Base-by-base conservation (phyloP, 2,888 invertebrate genomes). In the Acleris emargana region DNA sequence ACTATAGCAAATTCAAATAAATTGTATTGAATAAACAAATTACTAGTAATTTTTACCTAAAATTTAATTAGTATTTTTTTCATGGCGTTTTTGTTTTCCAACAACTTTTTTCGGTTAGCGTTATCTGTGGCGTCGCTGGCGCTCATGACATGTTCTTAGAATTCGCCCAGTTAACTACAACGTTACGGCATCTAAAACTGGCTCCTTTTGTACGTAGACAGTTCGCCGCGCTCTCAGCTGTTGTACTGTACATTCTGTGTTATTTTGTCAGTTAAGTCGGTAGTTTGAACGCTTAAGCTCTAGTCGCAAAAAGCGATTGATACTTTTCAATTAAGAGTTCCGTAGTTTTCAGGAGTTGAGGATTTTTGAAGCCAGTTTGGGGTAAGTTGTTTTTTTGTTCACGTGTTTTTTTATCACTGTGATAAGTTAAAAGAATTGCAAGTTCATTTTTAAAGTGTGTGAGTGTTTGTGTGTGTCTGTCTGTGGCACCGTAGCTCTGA, bases 111-210 rank as follows among this genome's bases (percentile, higher is more conserved):
- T 18, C 7, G 2, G 7, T 20, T 20, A 22, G 0, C 22, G 17
- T 42, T n/a, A 13, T 28, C 17, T n/a, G 18, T 11, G 9, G 42
- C 11, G 6, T 49, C 3, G 28, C 49, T 22, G 57, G 57, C 50
- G 45, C 64, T 64, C 28, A 54, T 60, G 64, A 60, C 64, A 43
- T 58, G 59, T 60, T 64, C 54, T 50, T 59, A 60, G 64, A 66
- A 66, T 61, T 55, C 61, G 51, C 51, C 43, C 57, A 61, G 66
- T 66, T 60, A 51, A 52, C 38, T 32, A 18, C 55, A 32, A 51
- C 55, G 47, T 61, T 45, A 66, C 47, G 45, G 45, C 50, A 38
- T 60, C 66, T 60, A 66, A 57, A 51, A 66, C 60, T 55, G 57
- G 55, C 43, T 38, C 38, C 66, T 66, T 61, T 61, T 66, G 55